These are phyloP conservation scores for Halocaridina rubra DNA, from an alignment of 2,888 invertebrate species.

Conservation along the genomic window DNA sequence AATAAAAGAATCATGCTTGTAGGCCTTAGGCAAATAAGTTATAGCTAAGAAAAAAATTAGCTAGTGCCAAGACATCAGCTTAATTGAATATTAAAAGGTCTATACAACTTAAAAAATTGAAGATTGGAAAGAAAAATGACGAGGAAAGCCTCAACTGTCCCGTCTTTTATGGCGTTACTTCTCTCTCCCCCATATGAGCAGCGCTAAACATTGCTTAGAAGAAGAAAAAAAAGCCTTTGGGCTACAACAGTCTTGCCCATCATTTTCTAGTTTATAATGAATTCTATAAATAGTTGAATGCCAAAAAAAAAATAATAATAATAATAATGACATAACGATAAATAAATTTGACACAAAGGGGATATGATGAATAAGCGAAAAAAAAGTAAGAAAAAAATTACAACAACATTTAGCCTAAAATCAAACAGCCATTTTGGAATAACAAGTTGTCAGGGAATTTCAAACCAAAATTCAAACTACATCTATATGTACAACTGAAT, in stretches of 20 bases:
- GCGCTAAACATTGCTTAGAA: no score
- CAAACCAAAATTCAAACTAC: neutral
- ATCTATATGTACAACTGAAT: conserved; percentile 12
- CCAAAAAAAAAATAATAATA: conserved; percentile 7
- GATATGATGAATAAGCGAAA: neutral
- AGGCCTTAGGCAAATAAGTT: neutral
- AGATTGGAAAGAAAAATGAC: no score
- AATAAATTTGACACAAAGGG: conserved; percentile 31
- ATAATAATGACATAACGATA: no score
- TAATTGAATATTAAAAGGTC: no score
- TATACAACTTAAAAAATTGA: no score
- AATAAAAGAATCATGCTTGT: conserved; percentile 1
- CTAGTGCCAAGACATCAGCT: no score
- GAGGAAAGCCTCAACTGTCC: neutral
- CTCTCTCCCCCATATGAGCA: neutral
- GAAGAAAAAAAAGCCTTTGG: no score
- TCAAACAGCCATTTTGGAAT: conserved; percentile 1
- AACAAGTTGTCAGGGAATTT: neutral
- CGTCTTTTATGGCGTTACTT: neutral
- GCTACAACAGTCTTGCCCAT: neutral
- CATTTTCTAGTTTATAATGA: conserved; percentile 8
- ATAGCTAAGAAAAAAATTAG: no score
- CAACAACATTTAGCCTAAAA: no score
- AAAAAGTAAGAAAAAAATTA: no score
- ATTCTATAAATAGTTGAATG: conserved; percentile 29